A percentile compares a stretch with the other conserved stretches of the same genome.
These are phyloP conservation scores for Eulithis prunata DNA, from an alignment of 2,888 invertebrate species.

Conservation along the genomic window DNA sequence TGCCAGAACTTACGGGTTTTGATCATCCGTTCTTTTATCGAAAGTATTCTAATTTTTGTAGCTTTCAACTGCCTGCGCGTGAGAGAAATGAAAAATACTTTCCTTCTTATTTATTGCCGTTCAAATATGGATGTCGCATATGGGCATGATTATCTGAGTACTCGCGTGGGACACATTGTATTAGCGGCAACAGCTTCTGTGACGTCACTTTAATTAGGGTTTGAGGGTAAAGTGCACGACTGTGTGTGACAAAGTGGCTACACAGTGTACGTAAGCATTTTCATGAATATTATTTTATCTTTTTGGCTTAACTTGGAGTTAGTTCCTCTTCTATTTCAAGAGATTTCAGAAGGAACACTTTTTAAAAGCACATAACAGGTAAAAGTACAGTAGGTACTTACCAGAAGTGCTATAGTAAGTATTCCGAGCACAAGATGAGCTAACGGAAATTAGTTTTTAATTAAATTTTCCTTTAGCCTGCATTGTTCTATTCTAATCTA, in stretches of 20 bases:
- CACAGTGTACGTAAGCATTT: neutral
- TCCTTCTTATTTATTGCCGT: constrained; percentile 14
- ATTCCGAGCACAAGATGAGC: neutral
- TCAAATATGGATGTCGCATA: constrained; percentile 24
- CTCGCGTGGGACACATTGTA: constrained; percentile 52
- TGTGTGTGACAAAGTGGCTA: neutral
- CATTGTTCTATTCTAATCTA: too few species aligned
- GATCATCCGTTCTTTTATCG: too few species aligned
- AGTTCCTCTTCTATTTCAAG: too few species aligned
- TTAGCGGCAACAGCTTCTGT: constrained; percentile 48
- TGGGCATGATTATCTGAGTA: constrained; percentile 35
- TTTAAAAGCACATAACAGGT: too few species aligned
- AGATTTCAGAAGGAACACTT: too few species aligned
- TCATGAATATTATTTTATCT: neutral
- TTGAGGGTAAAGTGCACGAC: neutral
- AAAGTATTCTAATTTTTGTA: too few species aligned
- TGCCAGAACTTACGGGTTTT: neutral
- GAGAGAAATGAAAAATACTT: constrained; percentile 10
- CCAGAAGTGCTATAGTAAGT: too few species aligned
- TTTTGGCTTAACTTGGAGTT: neutral
- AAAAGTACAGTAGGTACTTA: too few species aligned
- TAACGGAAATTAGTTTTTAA: constrained; percentile 13
- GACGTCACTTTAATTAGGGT: constrained; percentile 45
- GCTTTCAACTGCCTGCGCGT: neutral
- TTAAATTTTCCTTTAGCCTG: constrained; percentile 1